Conservation (phyloP, 2,888 invertebrate genomes). For the Dioctria linearis region DNA sequence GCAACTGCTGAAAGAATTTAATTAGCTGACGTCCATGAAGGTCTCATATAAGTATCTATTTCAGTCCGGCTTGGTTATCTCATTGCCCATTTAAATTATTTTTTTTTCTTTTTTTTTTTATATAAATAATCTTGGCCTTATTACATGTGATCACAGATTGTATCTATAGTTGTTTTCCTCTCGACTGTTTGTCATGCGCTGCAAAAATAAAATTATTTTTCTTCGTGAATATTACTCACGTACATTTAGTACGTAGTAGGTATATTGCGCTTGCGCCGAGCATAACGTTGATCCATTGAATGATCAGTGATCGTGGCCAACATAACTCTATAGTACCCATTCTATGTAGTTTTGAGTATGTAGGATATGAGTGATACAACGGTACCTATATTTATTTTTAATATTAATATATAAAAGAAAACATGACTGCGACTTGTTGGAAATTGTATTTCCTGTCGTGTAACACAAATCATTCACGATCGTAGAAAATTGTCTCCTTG, state of each 20-base stretch:
- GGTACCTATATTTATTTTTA: background rate
- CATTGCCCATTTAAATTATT: slow-evolving; percentile 30
- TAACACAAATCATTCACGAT: slow-evolving; percentile 40
- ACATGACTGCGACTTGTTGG: slow-evolving; percentile 24
- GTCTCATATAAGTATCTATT: too few relatives aligned
- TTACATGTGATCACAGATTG: slow-evolving; percentile 39
- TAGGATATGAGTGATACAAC: background rate
- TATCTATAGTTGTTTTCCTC: slow-evolving; percentile 31
- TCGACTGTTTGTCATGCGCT: slow-evolving; percentile 41
- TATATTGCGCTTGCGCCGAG: background rate
- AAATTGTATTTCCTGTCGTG: slow-evolving; percentile 35
- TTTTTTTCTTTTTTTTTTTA: background rate
- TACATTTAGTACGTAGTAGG: background rate
- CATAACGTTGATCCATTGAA: slow-evolving; percentile 3
- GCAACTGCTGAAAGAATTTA: background rate
- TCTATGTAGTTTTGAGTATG: slow-evolving; percentile 14
- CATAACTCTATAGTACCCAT: background rate
- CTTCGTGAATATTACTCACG: slow-evolving; percentile 40
- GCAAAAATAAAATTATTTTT: slow-evolving; percentile 34
- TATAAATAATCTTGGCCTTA: slow-evolving; percentile 19
- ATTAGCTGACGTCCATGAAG: background rate
- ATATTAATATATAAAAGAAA: slow-evolving; percentile 14
- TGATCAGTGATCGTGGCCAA: slow-evolving; percentile 19
- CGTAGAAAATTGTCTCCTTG: too few relatives aligned
- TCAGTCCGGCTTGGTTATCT: slow-evolving; percentile 1